These are phyloP conservation scores for Meteorus sp. DNA, from an alignment of 1,140 invertebrate species.

Conservation along the genomic window DNA sequence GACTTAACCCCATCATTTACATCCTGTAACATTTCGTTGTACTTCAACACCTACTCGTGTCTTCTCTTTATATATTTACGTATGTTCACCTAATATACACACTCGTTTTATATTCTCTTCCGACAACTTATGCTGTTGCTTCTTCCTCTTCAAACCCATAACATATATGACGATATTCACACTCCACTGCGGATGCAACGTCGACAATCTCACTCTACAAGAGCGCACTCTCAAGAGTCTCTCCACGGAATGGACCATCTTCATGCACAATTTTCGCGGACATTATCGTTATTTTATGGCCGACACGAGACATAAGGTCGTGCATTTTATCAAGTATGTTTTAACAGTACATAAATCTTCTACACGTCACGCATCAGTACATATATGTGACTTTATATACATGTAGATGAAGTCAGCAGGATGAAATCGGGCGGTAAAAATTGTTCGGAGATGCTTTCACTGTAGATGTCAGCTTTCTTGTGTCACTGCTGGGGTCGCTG, in stretches of 20 bases:
- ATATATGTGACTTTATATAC: slow-evolving; percentile 2
- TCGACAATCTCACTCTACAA: slow-evolving; percentile 12
- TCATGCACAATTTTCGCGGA: slow-evolving; percentile 22
- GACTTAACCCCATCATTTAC: slow-evolving; percentile 20
- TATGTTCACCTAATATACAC: neutral
- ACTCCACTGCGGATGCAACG: neutral
- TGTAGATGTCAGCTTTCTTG: too few relatives aligned
- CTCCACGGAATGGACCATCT: slow-evolving; percentile 17
- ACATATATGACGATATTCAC: too few relatives aligned
- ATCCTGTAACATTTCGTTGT: too few relatives aligned
- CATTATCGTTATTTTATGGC: slow-evolving; percentile 27
- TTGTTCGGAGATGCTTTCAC: too few relatives aligned
- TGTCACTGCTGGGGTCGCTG: too few relatives aligned
- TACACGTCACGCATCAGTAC: too few relatives aligned
- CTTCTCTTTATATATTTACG: neutral
- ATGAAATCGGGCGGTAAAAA: too few relatives aligned
- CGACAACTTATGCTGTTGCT: neutral
- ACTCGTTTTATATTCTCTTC: too few relatives aligned
- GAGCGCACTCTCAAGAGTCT: slow-evolving; percentile 1
- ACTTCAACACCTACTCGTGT: too few relatives aligned
- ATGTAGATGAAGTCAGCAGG: too few relatives aligned
- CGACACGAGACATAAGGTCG: slow-evolving; percentile 9
- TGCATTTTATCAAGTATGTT: neutral
- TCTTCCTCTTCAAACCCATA: neutral
- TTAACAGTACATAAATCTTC: neutral